A percentile compares a stretch with the other conserved stretches of the same genome.
These are phyloP conservation scores for Enhydra lutris DNA, from an alignment of 2,113 vertebrate genomes.

Conservation along the genomic window DNA sequence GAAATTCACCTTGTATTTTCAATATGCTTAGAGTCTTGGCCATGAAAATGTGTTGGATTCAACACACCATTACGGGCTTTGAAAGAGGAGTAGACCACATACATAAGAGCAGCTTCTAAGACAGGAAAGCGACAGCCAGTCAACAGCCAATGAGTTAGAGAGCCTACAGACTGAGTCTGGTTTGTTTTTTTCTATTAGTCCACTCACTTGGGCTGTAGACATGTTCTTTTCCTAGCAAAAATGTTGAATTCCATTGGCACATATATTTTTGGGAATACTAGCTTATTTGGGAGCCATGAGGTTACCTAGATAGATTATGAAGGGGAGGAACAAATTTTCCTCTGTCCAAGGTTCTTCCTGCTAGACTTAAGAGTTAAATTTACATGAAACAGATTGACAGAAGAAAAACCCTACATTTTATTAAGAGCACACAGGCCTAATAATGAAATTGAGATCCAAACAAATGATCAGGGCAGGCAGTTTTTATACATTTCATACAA, in stretches of 20 bases:
- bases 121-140: not conserved
- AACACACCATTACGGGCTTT: not conserved
- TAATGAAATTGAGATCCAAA: not conserved
- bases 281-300: not conserved
- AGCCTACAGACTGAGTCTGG: not conserved
- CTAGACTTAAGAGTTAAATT: not conserved
- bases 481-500: not conserved
- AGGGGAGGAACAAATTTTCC: not conserved
- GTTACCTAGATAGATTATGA: not conserved
- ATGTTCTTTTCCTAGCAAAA: not conserved
- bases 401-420: not conserved
- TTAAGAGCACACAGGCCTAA: not conserved
- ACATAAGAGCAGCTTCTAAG: not conserved
- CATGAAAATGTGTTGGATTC: not conserved
- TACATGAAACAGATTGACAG: not conserved
- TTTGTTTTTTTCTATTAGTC: not conserved
- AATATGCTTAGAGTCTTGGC: not conserved
- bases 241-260: not conserved
- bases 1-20: not conserved
- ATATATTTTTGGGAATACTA: not conserved
- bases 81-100: not conserved
- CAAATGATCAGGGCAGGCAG: not conserved
- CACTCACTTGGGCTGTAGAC: constrained; percentile 25
- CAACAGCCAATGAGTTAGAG: no score
- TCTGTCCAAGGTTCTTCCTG: not conserved